These are phyloP conservation scores for Ophthalmolycus amberensis DNA, from an alignment of 2,113 vertebrate genomes.

Conservation along the genomic window DNA sequence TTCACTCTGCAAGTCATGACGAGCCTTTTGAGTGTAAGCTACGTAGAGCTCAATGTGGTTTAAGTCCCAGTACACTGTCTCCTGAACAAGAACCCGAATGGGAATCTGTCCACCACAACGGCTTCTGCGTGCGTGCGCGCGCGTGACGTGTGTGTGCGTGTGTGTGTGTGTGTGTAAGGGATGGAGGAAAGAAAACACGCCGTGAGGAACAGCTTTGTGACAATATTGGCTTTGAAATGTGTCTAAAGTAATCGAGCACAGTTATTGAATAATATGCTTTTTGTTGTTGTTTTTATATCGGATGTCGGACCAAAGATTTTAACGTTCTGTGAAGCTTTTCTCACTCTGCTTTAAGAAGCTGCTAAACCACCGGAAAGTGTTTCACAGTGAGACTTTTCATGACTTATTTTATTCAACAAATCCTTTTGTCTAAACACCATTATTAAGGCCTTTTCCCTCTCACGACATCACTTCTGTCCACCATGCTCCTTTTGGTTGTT, in stretches of 20 bases:
- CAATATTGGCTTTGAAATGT: conserved; percentile 18
- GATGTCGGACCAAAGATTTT: too few relatives aligned
- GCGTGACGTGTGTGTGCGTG: not conserved
- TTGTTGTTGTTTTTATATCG: too few relatives aligned
- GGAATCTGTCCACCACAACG: conserved; percentile 37
- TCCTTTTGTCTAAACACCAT: too few relatives aligned
- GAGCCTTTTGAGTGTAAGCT: not conserved
- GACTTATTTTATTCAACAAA: too few relatives aligned
- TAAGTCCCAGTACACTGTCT: not conserved
- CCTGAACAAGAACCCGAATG: conserved; percentile 53
- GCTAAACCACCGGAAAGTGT: too few relatives aligned
- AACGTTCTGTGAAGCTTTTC: too few relatives aligned
- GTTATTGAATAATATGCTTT: not conserved
- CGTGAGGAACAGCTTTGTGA: not conserved
- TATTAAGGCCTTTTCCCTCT: too few relatives aligned
- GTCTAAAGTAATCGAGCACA: not conserved
- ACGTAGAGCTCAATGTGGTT: too few relatives aligned
- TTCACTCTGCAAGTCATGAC: conserved; percentile 20
- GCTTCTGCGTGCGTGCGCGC: not conserved
- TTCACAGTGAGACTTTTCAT: too few relatives aligned
- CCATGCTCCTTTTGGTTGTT: too few relatives aligned
- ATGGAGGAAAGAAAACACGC: not conserved
- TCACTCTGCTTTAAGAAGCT: too few relatives aligned
- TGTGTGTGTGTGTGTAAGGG: not conserved
- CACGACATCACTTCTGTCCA: too few relatives aligned